phyloP scores from a whole-genome alignment of 2,113 vertebrate genomes.

The Monarcha castaneiventris region DNA sequence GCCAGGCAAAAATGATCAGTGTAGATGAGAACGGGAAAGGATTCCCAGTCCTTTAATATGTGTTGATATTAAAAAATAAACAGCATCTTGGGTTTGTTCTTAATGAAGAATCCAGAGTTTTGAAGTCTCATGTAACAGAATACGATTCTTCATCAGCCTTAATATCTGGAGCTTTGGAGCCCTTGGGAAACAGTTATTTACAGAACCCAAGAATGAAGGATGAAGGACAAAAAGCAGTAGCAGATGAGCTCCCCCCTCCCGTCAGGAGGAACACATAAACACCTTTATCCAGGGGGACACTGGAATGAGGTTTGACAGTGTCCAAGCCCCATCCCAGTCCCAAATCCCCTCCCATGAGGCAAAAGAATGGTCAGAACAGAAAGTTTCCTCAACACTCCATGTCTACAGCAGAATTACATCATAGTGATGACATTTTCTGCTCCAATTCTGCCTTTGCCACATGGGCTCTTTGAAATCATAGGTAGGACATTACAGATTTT shows the following conservation, averaged over 20 bases:
- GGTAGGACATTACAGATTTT: neutral
- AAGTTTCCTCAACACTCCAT: neutral
- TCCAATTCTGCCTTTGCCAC: neutral
- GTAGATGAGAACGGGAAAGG: neutral
- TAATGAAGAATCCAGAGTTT: neutral
- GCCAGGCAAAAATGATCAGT: neutral
- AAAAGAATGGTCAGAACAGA: neutral
- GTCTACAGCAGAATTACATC: neutral
- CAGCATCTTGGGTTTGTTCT: neutral
- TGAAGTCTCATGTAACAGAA: neutral
- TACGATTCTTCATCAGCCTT: neutral
- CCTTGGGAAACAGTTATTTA: neutral
- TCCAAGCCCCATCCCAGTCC: neutral
- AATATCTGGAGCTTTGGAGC: neutral
- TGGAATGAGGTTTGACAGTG: neutral
- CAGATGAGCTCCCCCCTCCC: neutral
- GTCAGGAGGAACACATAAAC: neutral
- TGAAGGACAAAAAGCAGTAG: neutral
- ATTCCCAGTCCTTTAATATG: neutral
- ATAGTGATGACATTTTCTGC: neutral
- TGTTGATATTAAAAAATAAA: neutral
- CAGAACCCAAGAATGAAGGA: neutral
- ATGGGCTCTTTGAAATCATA: neutral
- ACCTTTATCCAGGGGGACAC: rapidly evolving
- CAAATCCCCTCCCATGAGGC: neutral